Base-by-base conservation (phyloP, 2,113 vertebrate genomes). In the Beaufortia kweichowensis region DNA sequence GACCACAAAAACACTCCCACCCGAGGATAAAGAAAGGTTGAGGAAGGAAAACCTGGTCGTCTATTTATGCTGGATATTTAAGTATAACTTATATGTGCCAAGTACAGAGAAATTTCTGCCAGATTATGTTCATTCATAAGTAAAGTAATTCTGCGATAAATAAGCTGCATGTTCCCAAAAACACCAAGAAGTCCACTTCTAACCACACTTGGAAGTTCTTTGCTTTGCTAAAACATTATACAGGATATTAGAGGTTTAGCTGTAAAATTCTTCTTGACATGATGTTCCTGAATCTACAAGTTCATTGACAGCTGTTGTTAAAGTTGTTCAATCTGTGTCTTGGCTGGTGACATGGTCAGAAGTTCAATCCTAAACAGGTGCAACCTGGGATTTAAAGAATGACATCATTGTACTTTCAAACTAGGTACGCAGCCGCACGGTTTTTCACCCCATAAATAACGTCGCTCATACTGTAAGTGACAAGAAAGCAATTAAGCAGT, bases 31-130 rank as follows among this genome's bases (percentile, higher is more conserved):
- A 56, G 21, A 24, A 56, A 39, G 68, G 53, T 57, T 9, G 53
- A 26, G 68, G 23, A 57, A 71, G 19, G 31, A 26, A 14, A 50
- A 71, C 68, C 53, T 57, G 67, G 50, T n/a, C 56, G 28, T 14
- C 50, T 70, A 56, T 35, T 70, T 70, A 29, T 23, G 50, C 6
- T 68, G 65, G 21, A 70, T 68, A 39, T 53, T 53, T 8, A 53
- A 53, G 48, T 21, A 21, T 12, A 1, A 3, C 39, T 39, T n/a
- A 35, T 12, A 12, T 41, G 53, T 57, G 53, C 31, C 50, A 57
- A 57, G 53, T 26, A 11, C 14, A 57, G 48, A 53, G 19, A 53
- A 7, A 46, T 14, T 46, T 39, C 35, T 10, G 35, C 35, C 11
- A 39, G 11, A 10, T 39, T 9, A 39, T 11, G 35, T 10, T 39